Conservation (phyloP, 2,797 vertebrate genomes). For the Pelodytes ibericus region DNA sequence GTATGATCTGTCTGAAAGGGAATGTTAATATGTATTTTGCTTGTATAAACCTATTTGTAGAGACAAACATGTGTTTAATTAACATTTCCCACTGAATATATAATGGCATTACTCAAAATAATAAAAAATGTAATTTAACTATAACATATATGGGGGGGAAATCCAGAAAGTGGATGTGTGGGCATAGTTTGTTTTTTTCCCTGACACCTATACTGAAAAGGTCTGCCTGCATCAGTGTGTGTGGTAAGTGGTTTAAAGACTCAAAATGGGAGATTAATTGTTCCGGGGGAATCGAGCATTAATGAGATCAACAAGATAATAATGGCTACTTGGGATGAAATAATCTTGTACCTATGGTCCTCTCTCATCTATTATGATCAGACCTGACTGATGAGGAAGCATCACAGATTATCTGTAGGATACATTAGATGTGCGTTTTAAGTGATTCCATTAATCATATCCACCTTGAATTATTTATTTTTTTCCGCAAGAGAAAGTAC, state of each 20-base stretch:
- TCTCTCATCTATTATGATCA: conserved; percentile 45
- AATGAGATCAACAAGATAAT: conserved; percentile 41
- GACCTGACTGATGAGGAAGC: conserved; percentile 46
- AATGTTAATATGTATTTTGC: too few relatives aligned
- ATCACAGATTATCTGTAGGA: conserved; percentile 46
- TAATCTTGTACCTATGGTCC: conserved; percentile 37
- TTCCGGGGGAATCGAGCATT: conserved; percentile 31
- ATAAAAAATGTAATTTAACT: too few relatives aligned
- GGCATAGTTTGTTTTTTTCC: too few relatives aligned
- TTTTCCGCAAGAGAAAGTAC: conserved; percentile 9
- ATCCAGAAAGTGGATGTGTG: neutral
- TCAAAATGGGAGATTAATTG: conserved; percentile 34
- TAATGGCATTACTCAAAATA: too few relatives aligned
- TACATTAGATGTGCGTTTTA: conserved; percentile 35
- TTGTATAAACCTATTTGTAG: too few relatives aligned
- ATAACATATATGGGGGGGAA: too few relatives aligned
- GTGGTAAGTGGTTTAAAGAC: neutral
- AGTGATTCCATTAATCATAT: conserved; percentile 44
- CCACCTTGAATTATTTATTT: conserved; percentile 7
- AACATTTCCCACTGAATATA: too few relatives aligned
- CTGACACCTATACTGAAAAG: neutral
- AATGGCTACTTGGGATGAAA: conserved; percentile 20
- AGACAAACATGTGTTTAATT: too few relatives aligned
- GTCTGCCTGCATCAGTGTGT: conserved; percentile 5
- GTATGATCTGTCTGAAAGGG: too few relatives aligned